Evolutionary conservation across 1,140 invertebrate genomes (phyloP), one percentile per base, ranked within the genome.

Genomic region (Drosophila lacteicornis): DNA sequence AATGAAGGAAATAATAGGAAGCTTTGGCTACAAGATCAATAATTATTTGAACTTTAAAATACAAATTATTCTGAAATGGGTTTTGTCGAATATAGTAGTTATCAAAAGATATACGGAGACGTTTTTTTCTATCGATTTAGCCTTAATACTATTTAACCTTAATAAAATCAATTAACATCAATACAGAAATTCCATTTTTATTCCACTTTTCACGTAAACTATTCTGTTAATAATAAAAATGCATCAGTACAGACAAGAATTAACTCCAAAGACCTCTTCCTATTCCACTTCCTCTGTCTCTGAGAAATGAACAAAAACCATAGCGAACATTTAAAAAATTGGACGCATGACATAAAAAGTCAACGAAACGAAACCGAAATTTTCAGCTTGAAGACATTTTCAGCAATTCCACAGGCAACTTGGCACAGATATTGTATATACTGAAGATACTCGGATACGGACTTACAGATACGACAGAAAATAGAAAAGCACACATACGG

Each of bases 371-470:
- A 79, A 69, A 79, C 79, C 47, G 43, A 78, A 82, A 65, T 74
- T 74, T 82, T 82, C 74, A 68, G 62, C 79, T 74, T 82, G 61
- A 82, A 73, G 66, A 70, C 71, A 61, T 73, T 74, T 73, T 42
- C 59, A 58, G 53, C 30, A 49, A 50, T 73, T 73, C 38, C 51
- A 38, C 38, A 59, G 67, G 53, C 38, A 53, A 59, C 67, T 73
- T 74, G 68, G 70, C 70, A 74, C 57, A 73, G 38, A 74, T 73
- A 51, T 70, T 40, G 46, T 22, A 22, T 22, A 74, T 74, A 45
- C 13, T 13, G 22, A 27, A 68, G 45, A 45, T 60, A 36, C 53
- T 40, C 55, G 17, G n/a, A 33, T 59, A 67, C 25, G 30, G 56
- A 60, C 42, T 49, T 38, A 46, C 40, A 66, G 27, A 60, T 40